A percentile compares a stretch with the other conserved stretches of the same genome.
phyloP scores from a whole-genome alignment of 2,888 invertebrate species.

The Aspidiotus destructor region DNA sequence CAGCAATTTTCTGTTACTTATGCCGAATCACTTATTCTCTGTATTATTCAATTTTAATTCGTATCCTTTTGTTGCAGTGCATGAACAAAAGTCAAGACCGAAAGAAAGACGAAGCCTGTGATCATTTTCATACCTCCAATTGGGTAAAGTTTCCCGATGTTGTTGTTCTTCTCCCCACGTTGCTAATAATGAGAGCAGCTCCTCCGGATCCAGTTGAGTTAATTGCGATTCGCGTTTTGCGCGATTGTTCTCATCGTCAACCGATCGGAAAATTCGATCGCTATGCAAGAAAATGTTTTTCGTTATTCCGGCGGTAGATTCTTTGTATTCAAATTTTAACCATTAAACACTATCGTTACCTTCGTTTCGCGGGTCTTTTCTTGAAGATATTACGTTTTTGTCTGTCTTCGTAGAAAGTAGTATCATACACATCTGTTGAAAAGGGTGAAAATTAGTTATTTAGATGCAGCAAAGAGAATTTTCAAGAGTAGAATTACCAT shows the following conservation, averaged over 20 bases:
- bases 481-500: neutral
- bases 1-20: too few relatives aligned
- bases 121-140: neutral
- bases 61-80: too few relatives aligned
- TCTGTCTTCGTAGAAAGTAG: constrained; percentile 20
- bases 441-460: neutral
- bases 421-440: constrained; percentile 21
- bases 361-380: constrained; percentile 18
- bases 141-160: neutral
- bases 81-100: too few relatives aligned
- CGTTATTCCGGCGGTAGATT: neutral
- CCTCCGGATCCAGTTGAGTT: constrained; percentile 22
- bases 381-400: constrained; percentile 23
- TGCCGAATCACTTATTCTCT: too few relatives aligned
- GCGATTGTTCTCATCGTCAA: constrained; percentile 15
- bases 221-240: constrained; percentile 28
- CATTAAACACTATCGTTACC: constrained; percentile 9
- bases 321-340: too few relatives aligned
- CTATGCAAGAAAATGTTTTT: neutral
- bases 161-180: constrained; percentile 26
- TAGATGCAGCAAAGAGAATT: too few relatives aligned
- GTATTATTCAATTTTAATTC: too few relatives aligned
- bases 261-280: constrained; percentile 22
- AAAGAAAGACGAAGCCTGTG: too few relatives aligned
- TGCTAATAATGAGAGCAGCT: constrained; percentile 26